These are phyloP conservation scores for Netelia melanura DNA, from an alignment of 2,888 invertebrate species.

Conservation along the genomic window DNA sequence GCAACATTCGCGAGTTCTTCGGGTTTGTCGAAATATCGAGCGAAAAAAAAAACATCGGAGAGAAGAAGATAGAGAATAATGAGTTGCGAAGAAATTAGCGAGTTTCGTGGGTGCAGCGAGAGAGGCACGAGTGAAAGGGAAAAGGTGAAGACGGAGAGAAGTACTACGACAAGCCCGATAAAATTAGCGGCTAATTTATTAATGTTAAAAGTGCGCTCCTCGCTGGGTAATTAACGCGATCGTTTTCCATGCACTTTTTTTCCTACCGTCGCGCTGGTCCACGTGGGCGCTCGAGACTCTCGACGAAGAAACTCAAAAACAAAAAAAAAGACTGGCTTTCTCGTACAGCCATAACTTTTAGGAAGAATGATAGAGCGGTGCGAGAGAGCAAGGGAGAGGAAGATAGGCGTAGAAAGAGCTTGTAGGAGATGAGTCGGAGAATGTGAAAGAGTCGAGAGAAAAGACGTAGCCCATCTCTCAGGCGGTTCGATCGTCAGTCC, in stretches of 20 bases:
- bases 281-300: slow-evolving; percentile 27
- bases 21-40: slow-evolving; percentile 22
- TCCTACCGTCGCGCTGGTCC: slow-evolving; percentile 8
- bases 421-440: slow-evolving; percentile 27
- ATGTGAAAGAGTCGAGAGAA: slow-evolving; percentile 17
- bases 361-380: slow-evolving; percentile 36
- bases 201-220: slow-evolving; percentile 67
- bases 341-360: slow-evolving; percentile 35
- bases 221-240: slow-evolving; percentile 63
- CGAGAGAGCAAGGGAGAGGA: slow-evolving; percentile 2
- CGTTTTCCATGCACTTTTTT: slow-evolving; percentile 47
- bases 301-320: slow-evolving; percentile 9
- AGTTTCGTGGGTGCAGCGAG: slow-evolving; percentile 25
- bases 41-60: slow-evolving; percentile 12
- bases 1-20: not conserved
- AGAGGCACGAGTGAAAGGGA: not conserved
- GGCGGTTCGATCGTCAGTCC: slow-evolving; percentile 36
- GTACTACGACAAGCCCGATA: slow-evolving; percentile 56
- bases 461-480: slow-evolving; percentile 16
- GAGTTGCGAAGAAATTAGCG: slow-evolving; percentile 47
- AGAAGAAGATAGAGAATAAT: slow-evolving; percentile 30
- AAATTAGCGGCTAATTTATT: slow-evolving; percentile 70
- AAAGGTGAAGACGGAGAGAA: slow-evolving; percentile 19
- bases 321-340: slow-evolving; percentile 28
- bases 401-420: slow-evolving; percentile 17